Evolutionary conservation across 2,113 vertebrate species (phyloP).

Genomic region (Python bivittatus): DNA sequence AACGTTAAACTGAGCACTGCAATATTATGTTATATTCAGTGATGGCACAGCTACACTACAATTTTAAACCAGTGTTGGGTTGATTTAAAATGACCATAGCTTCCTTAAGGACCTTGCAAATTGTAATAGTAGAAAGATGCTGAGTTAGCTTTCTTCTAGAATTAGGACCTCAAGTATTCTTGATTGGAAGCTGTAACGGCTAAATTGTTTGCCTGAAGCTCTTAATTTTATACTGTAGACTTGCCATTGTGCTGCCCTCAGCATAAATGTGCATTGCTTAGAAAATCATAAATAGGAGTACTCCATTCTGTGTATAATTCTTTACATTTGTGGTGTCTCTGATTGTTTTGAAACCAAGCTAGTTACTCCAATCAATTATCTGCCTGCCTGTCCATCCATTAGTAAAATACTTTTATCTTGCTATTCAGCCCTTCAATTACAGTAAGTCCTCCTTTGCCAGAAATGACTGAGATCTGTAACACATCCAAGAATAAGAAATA

Average conservation of each 20-base stretch:
- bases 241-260: not conserved
- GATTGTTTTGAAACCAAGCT: not conserved
- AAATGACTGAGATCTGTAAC: not conserved
- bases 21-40: not conserved
- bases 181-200: not conserved
- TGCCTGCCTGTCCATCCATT: not conserved
- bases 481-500: not conserved
- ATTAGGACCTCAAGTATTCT: not conserved
- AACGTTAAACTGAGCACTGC: not conserved
- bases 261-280: not conserved
- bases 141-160: not conserved
- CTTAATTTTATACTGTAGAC: not conserved
- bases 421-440: not conserved
- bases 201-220: not conserved
- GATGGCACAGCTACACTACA: not conserved
- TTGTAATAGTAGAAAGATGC: not conserved
- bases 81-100: not conserved
- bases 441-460: not conserved
- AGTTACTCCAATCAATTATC: not conserved
- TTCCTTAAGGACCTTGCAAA: not conserved
- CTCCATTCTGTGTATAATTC: not conserved
- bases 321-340: not conserved
- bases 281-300: not conserved
- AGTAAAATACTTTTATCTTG: not conserved
- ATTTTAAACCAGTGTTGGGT: not conserved